Evolutionary conservation across 2,113 vertebrate species (phyloP).

Genomic region (Ceyx margarethae): DNA sequence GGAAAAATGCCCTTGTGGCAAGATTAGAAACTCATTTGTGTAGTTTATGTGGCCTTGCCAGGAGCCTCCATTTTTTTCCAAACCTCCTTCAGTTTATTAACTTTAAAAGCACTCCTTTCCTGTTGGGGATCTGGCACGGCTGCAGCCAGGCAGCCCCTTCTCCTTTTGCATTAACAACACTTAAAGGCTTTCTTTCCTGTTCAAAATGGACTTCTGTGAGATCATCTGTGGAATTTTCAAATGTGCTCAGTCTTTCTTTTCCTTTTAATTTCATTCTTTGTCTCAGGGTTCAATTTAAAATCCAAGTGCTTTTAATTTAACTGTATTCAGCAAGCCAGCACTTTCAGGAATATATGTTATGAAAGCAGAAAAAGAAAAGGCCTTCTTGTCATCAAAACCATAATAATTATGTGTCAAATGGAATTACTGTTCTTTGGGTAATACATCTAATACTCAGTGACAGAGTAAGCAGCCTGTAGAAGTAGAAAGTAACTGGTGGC

Average conservation of each 20-base stretch:
- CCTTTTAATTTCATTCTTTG: constrained; percentile 64
- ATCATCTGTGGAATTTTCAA: constrained; percentile 77
- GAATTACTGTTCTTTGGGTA: constrained; percentile 83
- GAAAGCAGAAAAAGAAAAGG: constrained; percentile 80
- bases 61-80: constrained; percentile 78
- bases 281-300: constrained; percentile 70
- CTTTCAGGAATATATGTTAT: constrained; percentile 82
- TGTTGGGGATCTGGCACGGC: constrained; percentile 66
- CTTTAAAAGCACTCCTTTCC: constrained; percentile 78
- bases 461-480: constrained; percentile 75
- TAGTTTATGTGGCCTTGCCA: constrained; percentile 77
- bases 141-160: constrained; percentile 44
- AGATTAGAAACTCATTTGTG: constrained; percentile 74
- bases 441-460: constrained; percentile 81
- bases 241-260: constrained; percentile 23
- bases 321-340: constrained; percentile 72
- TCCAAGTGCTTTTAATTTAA: constrained; percentile 77
- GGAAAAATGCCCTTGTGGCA: constrained; percentile 71
- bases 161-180: constrained; percentile 38
- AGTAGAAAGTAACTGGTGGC: constrained; percentile 75
- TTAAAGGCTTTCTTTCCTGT: constrained; percentile 59
- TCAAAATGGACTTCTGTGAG: constrained; percentile 66
- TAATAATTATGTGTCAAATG: constrained; percentile 88
- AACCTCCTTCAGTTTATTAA: constrained; percentile 81
- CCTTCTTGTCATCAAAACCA: constrained; percentile 85